Evolutionary conservation across 2,888 invertebrate species (phyloP), one percentile per base, ranked within the genome.

Genomic region (Ophion ellenae): DNA sequence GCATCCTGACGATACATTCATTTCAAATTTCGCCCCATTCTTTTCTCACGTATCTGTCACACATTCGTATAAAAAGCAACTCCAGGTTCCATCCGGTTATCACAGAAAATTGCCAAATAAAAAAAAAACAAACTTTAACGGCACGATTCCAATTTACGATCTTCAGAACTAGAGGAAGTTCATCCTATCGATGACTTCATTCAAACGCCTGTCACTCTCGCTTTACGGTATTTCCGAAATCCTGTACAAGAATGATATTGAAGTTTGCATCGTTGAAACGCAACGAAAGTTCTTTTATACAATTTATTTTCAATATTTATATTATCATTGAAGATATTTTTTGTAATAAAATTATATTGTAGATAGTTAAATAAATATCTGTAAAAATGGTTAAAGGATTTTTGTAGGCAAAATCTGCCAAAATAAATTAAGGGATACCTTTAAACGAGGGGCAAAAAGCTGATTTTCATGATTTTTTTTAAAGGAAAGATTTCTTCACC

Each of bases 41-140:
- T 71, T 10, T 67, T 20, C 2, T 7, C 20, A 17, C 14, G 10
- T 7, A 61, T 24, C 40, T 2, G 47, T 32, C 17, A 28, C 28
- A 5, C 47, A 3, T 10, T 73, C 36, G 59, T 57, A 73, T 10
- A 73, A 73, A 69, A 69, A 20, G 45, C 40, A 57, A 17, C 32
- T 57, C 11, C 32, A 57, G n/a, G 17, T 24, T 10, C 59, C 11
- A 40, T 24, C 5, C 20, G 57, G 20, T 0, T 74, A 70, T 70
- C 70, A 74, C 61, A 61, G 40, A 57, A 40, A 40, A 14, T 40
- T 40, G 14, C 28, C 7, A 20, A 28, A 20, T 53, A 20, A 74
- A 45, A 63, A 63, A 59, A 73, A 53, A 70, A 32, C 28, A 61
- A 20, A 20, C 20, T 61, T 61, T 10, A 10, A 45, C 28, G 2